Base-by-base conservation (phyloP, 1,140 invertebrate species). In the Pseudomyrmex dendroicus region DNA sequence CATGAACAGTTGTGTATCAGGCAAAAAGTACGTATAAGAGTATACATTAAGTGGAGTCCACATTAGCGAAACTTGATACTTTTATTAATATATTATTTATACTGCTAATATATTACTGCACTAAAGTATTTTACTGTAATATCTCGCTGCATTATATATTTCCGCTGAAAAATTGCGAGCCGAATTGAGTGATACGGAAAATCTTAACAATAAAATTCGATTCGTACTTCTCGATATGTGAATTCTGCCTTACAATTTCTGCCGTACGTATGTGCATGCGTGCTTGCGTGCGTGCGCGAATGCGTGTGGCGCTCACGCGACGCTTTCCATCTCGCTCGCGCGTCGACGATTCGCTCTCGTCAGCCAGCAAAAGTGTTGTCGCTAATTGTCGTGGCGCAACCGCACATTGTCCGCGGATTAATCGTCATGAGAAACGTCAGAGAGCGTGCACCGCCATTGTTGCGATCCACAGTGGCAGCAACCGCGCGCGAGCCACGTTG, bases 301-400 rank as follows among this genome's bases (percentile, higher is more conserved):
- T 57, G 78, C 66, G 73, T 73, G 64, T 13, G 64, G 61, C 76
- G 82, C 68, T 83, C 85, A 84, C 86, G 89, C 90, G 90, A 90
- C 86, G 80, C 82, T 82, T 68, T 74, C 48, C 9, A 22, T 61
- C 59, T 54, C 59, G 8, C 63, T 59, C 62, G 7, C 20, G 48
- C 61, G 25, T 25, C 35, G n/a, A 56, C 20, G 15, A 56, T 56
- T 77, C 73, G 22, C 73, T 78, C 44, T 74, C 22, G 62, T 48
- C 22, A 73, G 35, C 64, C 70, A 78, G 85, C 85, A 90, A 91
- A 92, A 91, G 86, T 85, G 89, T 91, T 92, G 91, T 92, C 91
- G 91, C 91, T 92, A 92, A 92, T 92, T 92, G 91, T 88, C 85
- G 73, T 92, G 91, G 77, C 86, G 91, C 89, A 92, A 92, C 80